These are phyloP conservation scores for Pammene aurita DNA, from an alignment of 2,888 invertebrate genomes.

Conservation along the genomic window DNA sequence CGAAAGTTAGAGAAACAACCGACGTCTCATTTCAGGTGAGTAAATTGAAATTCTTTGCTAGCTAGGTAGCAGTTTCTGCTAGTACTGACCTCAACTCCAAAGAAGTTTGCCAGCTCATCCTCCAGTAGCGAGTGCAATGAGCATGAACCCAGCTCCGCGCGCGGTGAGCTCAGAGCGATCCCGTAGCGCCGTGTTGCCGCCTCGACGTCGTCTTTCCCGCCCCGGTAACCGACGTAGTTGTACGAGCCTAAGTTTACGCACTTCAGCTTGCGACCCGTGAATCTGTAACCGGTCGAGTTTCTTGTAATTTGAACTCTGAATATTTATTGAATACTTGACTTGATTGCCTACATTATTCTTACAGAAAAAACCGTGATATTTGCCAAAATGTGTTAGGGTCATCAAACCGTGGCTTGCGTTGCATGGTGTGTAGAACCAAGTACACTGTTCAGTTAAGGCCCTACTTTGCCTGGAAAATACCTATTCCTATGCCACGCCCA, in stretches of 20 bases:
- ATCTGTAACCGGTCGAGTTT: constrained; percentile 79
- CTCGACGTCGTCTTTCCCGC: constrained; percentile 84
- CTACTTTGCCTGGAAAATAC: too few relatives aligned
- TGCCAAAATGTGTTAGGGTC: too few relatives aligned
- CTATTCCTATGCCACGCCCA: too few relatives aligned
- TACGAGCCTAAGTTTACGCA: constrained; percentile 98
- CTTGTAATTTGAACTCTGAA: too few relatives aligned
- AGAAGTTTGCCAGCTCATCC: constrained; percentile 91
- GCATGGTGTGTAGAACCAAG: too few relatives aligned
- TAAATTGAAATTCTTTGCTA: too few relatives aligned
- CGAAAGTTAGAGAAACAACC: neutral
- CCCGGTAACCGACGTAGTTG: constrained; percentile 98
- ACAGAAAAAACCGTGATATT: too few relatives aligned
- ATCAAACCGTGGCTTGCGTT: too few relatives aligned
- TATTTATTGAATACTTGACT: too few relatives aligned
- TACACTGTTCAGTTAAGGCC: too few relatives aligned
- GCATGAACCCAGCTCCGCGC: constrained; percentile 91
- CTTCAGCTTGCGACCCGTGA: constrained; percentile 90
- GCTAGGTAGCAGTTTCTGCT: neutral
- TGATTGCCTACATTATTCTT: too few relatives aligned
- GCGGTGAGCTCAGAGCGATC: constrained; percentile 88
- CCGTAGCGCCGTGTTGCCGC: constrained; percentile 88
- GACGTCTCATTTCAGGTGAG: too few relatives aligned
- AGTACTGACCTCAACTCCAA: constrained; percentile 88
- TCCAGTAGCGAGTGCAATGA: constrained; percentile 92